Evolutionary conservation across 2,113 vertebrate species (phyloP).

Genomic region (Sigmodon hispidus): DNA sequence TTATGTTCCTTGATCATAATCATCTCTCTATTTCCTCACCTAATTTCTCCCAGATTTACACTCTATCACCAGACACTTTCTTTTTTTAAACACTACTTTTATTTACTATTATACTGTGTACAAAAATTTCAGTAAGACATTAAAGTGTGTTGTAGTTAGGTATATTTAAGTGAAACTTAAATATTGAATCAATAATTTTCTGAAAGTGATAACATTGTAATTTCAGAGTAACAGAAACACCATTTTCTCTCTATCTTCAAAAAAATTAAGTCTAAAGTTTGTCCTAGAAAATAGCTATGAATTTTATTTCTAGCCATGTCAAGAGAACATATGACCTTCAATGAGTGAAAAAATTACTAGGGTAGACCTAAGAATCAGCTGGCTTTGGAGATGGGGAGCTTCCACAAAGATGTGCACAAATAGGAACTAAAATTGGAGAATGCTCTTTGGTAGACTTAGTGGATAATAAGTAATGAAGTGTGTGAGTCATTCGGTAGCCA

Average conservation of each 20-base stretch:
- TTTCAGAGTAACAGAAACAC: not conserved
- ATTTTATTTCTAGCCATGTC: not conserved
- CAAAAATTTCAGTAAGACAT: not conserved
- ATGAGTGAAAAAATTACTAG: not conserved
- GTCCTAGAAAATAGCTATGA: not conserved
- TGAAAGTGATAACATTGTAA: not conserved
- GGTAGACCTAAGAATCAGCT: not conserved
- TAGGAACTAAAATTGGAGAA: not conserved
- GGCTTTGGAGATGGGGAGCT: not conserved
- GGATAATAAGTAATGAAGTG: not conserved
- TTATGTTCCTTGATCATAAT: not conserved
- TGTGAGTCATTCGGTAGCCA: not conserved
- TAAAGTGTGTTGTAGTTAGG: not conserved
- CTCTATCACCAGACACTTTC: not conserved
- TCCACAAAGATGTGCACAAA: not conserved
- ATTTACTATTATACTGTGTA: not conserved
- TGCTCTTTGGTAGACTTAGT: not conserved
- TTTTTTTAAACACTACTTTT: not conserved
- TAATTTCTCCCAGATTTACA: not conserved
- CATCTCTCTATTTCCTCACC: not conserved
- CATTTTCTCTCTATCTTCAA: not conserved
- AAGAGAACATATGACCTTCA: too few species aligned
- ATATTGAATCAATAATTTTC: not conserved
- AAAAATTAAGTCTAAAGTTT: not conserved
- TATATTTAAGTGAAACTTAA: not conserved